A percentile compares a stretch with the other conserved stretches of the same genome.
phyloP scores from a whole-genome alignment of 2,888 invertebrate genomes.

The Craniophora ligustri region DNA sequence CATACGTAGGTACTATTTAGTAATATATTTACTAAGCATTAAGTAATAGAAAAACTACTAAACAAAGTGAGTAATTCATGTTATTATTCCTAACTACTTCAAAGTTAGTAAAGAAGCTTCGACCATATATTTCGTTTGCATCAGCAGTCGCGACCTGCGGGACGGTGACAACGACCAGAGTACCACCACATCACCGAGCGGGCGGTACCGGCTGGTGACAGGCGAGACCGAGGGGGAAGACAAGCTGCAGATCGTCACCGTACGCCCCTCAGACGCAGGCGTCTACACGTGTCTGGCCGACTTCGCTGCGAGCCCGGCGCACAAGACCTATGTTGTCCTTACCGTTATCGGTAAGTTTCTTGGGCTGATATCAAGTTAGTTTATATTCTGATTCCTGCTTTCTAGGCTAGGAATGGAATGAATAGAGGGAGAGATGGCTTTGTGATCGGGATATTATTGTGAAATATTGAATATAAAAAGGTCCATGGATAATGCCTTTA shows the following conservation, averaged over 20 bases:
- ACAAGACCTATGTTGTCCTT: constrained; percentile 74
- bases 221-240: constrained; percentile 64
- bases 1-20: no score
- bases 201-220: constrained; percentile 71
- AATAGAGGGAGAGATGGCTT: no score
- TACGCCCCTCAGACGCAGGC: constrained; percentile 73
- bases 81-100: not conserved
- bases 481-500: no score
- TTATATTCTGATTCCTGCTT: not conserved
- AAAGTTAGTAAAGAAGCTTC: constrained; percentile 3
- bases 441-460: no score
- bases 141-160: constrained; percentile 82
- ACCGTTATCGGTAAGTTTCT: constrained; percentile 72
- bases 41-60: no score
- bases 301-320: constrained; percentile 76
- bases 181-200: constrained; percentile 53
- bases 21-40: no score
- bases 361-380: not conserved
- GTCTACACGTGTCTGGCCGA: constrained; percentile 78
- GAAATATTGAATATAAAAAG: no score
- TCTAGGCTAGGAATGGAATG: no score
- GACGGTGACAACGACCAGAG: constrained; percentile 61
- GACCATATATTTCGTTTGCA: constrained; percentile 54
- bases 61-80: no score
- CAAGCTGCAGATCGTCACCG: constrained; percentile 69